These are phyloP conservation scores for Panorpa germanica DNA, from an alignment of 2,888 invertebrate species.

Conservation along the genomic window DNA sequence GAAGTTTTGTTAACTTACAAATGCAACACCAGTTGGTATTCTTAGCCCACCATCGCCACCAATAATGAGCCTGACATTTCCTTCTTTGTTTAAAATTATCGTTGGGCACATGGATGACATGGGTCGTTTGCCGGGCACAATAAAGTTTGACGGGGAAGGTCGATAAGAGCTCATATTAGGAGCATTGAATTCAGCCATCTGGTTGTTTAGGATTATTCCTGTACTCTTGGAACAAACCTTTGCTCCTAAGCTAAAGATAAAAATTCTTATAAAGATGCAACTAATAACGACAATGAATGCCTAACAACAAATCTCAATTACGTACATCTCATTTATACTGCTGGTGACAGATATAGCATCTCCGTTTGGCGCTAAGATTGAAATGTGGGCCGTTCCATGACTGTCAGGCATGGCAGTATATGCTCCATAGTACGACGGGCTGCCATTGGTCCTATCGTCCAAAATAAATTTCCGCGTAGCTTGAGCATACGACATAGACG, in stretches of 20 bases:
- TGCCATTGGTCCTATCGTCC: constrained; percentile 33
- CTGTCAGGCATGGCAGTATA: constrained; percentile 40
- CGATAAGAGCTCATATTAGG: constrained; percentile 52
- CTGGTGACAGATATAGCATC: constrained; percentile 82
- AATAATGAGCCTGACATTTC: constrained; percentile 42
- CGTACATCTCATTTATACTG: constrained; percentile 86
- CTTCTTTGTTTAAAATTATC: constrained; percentile 45
- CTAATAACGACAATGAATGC: neutral
- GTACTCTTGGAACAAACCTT: too few relatives aligned
- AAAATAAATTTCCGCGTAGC: constrained; percentile 26
- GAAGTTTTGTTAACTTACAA: too few relatives aligned
- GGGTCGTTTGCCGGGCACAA: constrained; percentile 64
- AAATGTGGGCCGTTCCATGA: constrained; percentile 83
- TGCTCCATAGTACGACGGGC: constrained; percentile 55
- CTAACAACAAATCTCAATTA: constrained; percentile 53
- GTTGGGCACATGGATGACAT: constrained; percentile 83
- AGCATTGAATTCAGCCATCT: constrained; percentile 79
- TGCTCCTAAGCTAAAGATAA: too few relatives aligned
- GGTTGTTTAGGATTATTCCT: constrained; percentile 73
- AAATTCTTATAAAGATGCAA: neutral
- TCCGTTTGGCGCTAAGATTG: constrained; percentile 65
- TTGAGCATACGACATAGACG: constrained; percentile 38
- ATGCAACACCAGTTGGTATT: constrained; percentile 64
- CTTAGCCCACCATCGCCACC: constrained; percentile 85
- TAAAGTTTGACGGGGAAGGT: constrained; percentile 69